These are phyloP conservation scores for Pangasianodon gigas DNA, from an alignment of 2,113 vertebrate species.

Conservation along the genomic window DNA sequence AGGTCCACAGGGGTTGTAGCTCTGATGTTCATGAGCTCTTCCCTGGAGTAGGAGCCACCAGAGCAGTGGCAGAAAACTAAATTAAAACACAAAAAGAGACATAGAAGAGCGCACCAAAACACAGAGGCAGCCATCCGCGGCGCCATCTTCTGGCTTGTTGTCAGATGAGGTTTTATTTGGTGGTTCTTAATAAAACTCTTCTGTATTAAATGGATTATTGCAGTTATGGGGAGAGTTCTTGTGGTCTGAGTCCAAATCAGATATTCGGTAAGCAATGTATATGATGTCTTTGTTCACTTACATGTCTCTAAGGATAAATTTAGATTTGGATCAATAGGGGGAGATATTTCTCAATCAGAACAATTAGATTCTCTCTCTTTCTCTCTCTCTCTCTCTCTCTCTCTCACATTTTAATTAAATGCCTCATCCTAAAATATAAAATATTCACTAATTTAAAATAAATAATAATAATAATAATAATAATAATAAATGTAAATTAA, in stretches of 20 bases:
- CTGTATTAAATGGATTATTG: background rate
- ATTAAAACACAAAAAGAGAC: no score
- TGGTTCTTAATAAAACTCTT: background rate
- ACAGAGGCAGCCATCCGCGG: no score
- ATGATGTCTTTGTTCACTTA: background rate
- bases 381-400: background rate
- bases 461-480: background rate
- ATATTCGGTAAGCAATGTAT: background rate
- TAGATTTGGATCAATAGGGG: slow-evolving; percentile 12
- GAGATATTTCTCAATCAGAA: background rate
- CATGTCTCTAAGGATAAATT: background rate
- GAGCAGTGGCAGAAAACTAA: no score
- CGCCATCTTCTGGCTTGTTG: background rate
- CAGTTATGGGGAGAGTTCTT: background rate
- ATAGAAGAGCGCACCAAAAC: no score
- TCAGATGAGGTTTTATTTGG: no score
- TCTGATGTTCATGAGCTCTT: no score
- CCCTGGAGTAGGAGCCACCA: no score
- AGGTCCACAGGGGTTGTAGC: no score
- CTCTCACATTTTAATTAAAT: no score
- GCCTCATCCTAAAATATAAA: no score
- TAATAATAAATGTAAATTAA: background rate
- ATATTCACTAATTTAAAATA: background rate
- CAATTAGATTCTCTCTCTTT: background rate
- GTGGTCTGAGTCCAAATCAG: background rate